A percentile compares a stretch with the other conserved stretches of the same genome.
Evolutionary conservation across 2,888 invertebrate species (phyloP).

Genomic region (Pterostichus madidus): DNA sequence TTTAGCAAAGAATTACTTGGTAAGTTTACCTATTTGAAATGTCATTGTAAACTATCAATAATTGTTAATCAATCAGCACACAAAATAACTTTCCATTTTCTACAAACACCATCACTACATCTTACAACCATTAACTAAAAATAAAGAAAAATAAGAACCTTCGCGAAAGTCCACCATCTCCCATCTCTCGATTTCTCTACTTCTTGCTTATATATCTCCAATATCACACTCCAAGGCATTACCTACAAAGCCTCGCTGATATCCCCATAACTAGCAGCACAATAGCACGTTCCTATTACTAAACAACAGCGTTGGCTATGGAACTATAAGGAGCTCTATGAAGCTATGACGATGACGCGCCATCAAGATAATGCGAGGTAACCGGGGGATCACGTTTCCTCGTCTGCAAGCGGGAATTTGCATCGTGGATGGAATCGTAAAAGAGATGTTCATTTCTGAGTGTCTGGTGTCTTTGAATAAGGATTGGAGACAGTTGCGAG

Average conservation of each 20-base stretch:
- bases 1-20: not conserved
- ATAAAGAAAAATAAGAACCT: not conserved
- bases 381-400: slow-evolving; percentile 30
- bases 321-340: slow-evolving; percentile 2
- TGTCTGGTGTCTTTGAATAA: no score
- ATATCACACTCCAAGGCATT: slow-evolving; percentile 12
- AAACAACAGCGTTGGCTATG: not conserved
- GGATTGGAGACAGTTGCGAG: no score
- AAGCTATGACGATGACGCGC: slow-evolving; percentile 20
- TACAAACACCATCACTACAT: not conserved
- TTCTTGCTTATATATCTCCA: slow-evolving; percentile 1
- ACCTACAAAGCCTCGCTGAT: slow-evolving; percentile 4
- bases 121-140: no score
- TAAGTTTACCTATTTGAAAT: no score
- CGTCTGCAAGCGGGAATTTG: slow-evolving; percentile 3
- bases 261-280: slow-evolving; percentile 9
- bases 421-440: slow-evolving; percentile 5
- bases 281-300: not conserved
- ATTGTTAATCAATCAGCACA: slow-evolving; percentile 22
- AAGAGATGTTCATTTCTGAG: no score
- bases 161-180: not conserved
- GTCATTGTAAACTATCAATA: not conserved
- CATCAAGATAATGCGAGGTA: slow-evolving; percentile 21
- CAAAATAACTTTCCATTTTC: slow-evolving; percentile 34
- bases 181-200: not conserved